Conservation (phyloP, 2,888 invertebrate species). For the Drosophila tripunctata region DNA sequence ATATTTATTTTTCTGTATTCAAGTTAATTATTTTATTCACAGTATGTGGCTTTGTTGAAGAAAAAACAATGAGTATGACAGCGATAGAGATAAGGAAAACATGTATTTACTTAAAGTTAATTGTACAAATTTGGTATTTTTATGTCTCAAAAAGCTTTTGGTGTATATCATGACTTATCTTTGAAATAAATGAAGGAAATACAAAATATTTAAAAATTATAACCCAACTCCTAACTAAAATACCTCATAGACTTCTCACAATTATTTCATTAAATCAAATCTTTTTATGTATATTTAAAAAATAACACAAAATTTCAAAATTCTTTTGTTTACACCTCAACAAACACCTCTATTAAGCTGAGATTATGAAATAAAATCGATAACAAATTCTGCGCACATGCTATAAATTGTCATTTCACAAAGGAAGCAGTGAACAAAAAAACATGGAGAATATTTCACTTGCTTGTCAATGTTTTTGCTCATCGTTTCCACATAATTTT, state of each 20-base stretch:
- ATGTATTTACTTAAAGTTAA: not conserved
- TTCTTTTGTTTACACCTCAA: not conserved
- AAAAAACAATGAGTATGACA: not conserved
- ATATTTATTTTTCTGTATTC: conserved; percentile 51
- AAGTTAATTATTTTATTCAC: conserved; percentile 70
- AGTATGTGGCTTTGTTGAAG: conserved; percentile 24
- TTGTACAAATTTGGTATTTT: too few relatives aligned
- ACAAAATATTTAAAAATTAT: too few relatives aligned
- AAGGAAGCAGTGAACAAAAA: conserved; percentile 5
- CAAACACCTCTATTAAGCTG: conserved; percentile 3
- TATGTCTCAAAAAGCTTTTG: too few relatives aligned
- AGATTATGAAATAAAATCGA: conserved; percentile 35
- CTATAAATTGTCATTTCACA: conserved; percentile 30
- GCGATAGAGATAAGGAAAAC: not conserved
- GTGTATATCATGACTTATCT: too few relatives aligned
- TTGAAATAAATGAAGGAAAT: too few relatives aligned
- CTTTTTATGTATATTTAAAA: too few relatives aligned
- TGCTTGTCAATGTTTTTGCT: conserved; percentile 57
- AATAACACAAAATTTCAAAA: not conserved
- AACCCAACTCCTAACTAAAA: too few relatives aligned
- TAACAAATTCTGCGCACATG: conserved; percentile 19
- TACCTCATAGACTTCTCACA: too few relatives aligned
- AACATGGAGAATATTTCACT: conserved; percentile 36
- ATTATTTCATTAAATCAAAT: too few relatives aligned
- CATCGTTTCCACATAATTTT: conserved; percentile 79